Conservation (phyloP, 2,113 vertebrate species). For the Patagioenas fasciata region DNA sequence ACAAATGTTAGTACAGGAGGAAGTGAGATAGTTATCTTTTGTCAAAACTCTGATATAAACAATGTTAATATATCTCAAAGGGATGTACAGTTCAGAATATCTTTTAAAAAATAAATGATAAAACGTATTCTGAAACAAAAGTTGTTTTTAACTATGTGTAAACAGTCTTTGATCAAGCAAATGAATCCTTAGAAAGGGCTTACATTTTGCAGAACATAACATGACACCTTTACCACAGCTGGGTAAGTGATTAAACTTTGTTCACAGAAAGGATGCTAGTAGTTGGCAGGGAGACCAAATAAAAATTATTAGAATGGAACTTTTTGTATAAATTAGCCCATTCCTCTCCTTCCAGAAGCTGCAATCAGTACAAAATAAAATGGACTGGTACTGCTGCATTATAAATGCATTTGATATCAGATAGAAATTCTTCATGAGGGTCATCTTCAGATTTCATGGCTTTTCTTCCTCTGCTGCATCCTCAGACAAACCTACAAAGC, state of each 20-base stretch:
- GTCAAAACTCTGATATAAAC: conserved; percentile 49
- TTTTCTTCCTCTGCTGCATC: conserved; percentile 56
- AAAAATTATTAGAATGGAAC: background rate
- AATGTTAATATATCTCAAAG: conserved; percentile 45
- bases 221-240: background rate
- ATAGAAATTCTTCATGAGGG: background rate
- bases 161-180: conserved; percentile 58
- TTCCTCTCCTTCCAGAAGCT: conserved; percentile 9
- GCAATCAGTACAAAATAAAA: background rate
- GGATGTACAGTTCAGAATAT: conserved; percentile 20
- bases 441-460: conserved; percentile 27
- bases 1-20: conserved; percentile 20
- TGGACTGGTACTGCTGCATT: background rate
- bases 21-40: conserved; percentile 39
- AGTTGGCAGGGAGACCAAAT: background rate
- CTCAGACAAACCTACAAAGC: conserved; percentile 45
- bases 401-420: conserved; percentile 9
- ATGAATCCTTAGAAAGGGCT: conserved; percentile 23
- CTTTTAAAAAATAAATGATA: background rate
- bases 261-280: background rate
- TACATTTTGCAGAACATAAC: background rate
- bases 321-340: background rate
- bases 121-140: conserved; percentile 44
- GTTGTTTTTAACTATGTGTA: conserved; percentile 39
- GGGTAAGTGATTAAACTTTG: background rate